A percentile compares a stretch with the other conserved stretches of the same genome.
Evolutionary conservation across 2,113 vertebrate species (phyloP).

Genomic region (Nothobranchius kuhntae): DNA sequence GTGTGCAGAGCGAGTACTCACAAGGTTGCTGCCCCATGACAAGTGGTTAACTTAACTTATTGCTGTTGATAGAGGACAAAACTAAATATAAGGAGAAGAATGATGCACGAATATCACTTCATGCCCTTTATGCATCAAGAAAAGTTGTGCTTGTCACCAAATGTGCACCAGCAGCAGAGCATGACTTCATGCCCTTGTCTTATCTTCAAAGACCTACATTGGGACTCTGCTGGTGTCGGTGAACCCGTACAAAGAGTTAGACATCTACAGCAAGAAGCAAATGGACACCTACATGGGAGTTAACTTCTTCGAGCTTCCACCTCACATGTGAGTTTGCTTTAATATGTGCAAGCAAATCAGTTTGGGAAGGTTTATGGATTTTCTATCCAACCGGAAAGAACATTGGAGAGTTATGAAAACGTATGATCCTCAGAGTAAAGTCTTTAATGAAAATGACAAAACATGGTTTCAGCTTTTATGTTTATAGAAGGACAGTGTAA

Average conservation of each 20-base stretch:
- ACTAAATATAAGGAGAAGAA: conserved; percentile 32
- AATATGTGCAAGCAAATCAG: background rate
- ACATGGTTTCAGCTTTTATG: too few species aligned
- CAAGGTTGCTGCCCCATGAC: conserved; percentile 36
- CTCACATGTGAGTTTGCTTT: conserved; percentile 88
- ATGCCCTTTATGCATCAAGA: conserved; percentile 13
- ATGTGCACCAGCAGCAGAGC: conserved; percentile 29
- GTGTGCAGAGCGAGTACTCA: conserved; percentile 37
- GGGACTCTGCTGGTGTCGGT: conserved; percentile 95
- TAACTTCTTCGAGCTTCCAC: conserved; percentile 96
- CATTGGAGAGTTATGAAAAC: too few species aligned
- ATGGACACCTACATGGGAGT: conserved; percentile 96
- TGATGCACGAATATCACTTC: conserved; percentile 5
- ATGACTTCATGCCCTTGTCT: conserved; percentile 34
- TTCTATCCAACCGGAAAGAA: too few species aligned
- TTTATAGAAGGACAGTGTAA: too few species aligned
- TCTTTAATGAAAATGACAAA: too few species aligned
- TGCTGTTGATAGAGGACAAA: conserved; percentile 49
- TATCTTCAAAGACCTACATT: conserved; percentile 87
- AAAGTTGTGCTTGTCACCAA: conserved; percentile 20
- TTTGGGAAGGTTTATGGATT: too few species aligned
- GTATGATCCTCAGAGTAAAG: too few species aligned
- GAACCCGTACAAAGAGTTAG: conserved; percentile 93
- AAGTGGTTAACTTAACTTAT: conserved; percentile 47
- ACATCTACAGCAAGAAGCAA: conserved; percentile 88